Conservation (phyloP, 2,113 vertebrate species). For the Equus quagga region DNA sequence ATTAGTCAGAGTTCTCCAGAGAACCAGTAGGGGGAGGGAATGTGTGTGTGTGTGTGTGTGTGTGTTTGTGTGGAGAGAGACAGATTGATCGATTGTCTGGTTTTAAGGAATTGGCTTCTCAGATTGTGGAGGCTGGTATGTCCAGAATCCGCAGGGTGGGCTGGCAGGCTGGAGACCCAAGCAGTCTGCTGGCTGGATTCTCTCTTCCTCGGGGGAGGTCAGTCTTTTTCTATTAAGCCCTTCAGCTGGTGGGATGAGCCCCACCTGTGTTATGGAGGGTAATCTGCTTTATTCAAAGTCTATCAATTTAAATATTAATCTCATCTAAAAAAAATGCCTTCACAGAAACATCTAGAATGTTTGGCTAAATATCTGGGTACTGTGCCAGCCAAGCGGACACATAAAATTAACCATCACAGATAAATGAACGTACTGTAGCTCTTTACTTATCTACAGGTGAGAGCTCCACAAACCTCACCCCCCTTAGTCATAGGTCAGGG, state of each 20-base stretch:
- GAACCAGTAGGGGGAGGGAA: not conserved
- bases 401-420: not conserved
- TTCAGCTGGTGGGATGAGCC: not conserved
- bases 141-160: not conserved
- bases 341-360: not conserved
- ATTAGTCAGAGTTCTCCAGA: not conserved
- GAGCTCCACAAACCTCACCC: not conserved
- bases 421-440: not conserved
- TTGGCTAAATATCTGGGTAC: not conserved
- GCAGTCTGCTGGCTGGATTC: not conserved
- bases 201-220: not conserved
- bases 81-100: not conserved
- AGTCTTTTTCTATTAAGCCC: not conserved
- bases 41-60: not conserved
- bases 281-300: not conserved
- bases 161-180: not conserved
- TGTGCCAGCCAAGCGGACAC: no score
- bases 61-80: no score
- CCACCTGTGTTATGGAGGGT: not conserved
- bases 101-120: not conserved
- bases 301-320: not conserved
- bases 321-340: not conserved
- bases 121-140: not conserved
- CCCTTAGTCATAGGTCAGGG: not conserved
- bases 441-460: not conserved